A percentile compares a stretch with the other conserved stretches of the same genome.
phyloP scores from a whole-genome alignment of 2,797 vertebrate species.

The Anisognathus igniventris region DNA sequence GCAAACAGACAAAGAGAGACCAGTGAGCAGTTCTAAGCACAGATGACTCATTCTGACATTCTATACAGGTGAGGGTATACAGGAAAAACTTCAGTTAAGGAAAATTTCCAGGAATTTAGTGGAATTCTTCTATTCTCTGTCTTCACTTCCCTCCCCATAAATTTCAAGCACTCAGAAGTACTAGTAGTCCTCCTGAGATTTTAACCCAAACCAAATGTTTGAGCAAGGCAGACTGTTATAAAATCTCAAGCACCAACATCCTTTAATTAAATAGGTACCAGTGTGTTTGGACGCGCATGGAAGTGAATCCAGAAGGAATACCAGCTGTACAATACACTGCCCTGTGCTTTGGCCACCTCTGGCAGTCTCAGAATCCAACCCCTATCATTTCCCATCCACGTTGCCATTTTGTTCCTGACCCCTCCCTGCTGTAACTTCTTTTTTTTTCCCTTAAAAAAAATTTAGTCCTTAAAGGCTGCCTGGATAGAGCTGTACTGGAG shows the following conservation, averaged over 20 bases:
- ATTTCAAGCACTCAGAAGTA: constrained; percentile 12
- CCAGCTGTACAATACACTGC: background rate
- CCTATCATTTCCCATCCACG: background rate
- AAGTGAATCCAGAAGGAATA: background rate
- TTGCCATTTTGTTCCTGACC: background rate
- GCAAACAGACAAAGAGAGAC: background rate
- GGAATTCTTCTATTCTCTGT: background rate
- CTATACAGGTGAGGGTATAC: background rate
- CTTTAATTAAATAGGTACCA: background rate
- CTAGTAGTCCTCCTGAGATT: constrained; percentile 10
- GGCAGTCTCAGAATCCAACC: background rate
- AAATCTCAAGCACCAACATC: background rate
- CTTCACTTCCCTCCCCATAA: background rate
- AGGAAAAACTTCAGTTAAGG: background rate
- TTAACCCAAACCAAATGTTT: constrained; percentile 15
- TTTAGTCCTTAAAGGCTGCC: background rate
- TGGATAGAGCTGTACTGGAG: background rate
- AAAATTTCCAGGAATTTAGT: constrained; percentile 36
- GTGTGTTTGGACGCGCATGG: background rate
- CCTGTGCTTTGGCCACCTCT: background rate
- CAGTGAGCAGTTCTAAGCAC: background rate
- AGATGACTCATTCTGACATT: constrained; percentile 1
- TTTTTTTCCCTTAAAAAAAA: background rate
- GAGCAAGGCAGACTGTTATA: constrained; percentile 2
- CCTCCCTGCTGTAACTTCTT: background rate